These are phyloP conservation scores for Apis mellifera DNA, from an alignment of 1,140 invertebrate genomes.

Conservation along the genomic window Amel_HAv3.1 CM009936.2:1647501-1648000, in stretches of 20 bases:
- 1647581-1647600: constrained; percentile 19
- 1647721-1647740: constrained; percentile 24
- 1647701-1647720: constrained; percentile 17
- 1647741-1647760: not conserved
- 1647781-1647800: constrained; percentile 20
- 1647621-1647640: not conserved
- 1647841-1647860: constrained; percentile 17
- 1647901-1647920: not conserved
- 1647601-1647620: constrained; percentile 2
- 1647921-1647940: constrained; percentile 26
- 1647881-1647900: constrained; percentile 9
- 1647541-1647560: constrained; percentile 27
- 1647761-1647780: constrained; percentile 1
- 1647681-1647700: constrained; percentile 13
- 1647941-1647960: not conserved
- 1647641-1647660: not conserved
- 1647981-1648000: constrained; percentile 2
- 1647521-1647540: not conserved
- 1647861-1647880: not conserved
- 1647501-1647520: not conserved
- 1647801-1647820: constrained; percentile 37
- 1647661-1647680: not conserved
- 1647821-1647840: constrained; percentile 30
- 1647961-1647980: constrained; percentile 7
- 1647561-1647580: constrained; percentile 9